phyloP scores from a whole-genome alignment of 2,888 invertebrate species.

The Acleris laterana region DNA sequence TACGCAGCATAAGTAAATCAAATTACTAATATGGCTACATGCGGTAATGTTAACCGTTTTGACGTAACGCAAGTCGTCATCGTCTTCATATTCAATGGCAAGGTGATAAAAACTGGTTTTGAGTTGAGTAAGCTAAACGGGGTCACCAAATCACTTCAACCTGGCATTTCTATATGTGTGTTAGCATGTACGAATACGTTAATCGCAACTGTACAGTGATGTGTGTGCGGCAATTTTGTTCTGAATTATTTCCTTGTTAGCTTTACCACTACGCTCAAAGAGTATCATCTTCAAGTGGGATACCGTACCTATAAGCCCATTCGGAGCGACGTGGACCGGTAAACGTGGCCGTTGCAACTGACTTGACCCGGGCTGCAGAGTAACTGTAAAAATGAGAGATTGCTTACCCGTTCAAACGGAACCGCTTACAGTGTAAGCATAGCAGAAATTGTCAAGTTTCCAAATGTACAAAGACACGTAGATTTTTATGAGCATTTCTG shows the following conservation, averaged over 20 bases:
- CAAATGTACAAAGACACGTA: no score
- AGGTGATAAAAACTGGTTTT: conserved; percentile 71
- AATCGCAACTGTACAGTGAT: no score
- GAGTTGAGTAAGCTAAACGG: conserved; percentile 57
- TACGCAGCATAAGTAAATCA: conserved; percentile 4
- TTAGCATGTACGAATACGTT: no score
- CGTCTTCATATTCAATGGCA: conserved; percentile 68
- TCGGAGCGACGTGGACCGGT: conserved; percentile 50
- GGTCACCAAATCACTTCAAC: no score
- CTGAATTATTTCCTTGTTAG: no score
- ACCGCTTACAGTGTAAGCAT: conserved; percentile 2
- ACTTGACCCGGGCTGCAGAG: conserved; percentile 27
- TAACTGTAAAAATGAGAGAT: conserved; percentile 32
- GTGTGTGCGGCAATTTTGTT: no score
- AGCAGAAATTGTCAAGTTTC: not conserved
- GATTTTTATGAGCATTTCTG: no score
- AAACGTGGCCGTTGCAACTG: conserved; percentile 40
- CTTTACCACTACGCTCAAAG: no score
- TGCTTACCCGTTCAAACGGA: conserved; percentile 32
- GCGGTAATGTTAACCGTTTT: conserved; percentile 20
- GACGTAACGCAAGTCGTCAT: conserved; percentile 58
- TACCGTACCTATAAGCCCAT: conserved; percentile 22
- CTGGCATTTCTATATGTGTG: no score
- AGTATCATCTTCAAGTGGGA: no score
- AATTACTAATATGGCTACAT: not conserved